Percentiles rank a stretch among this genome's conserved stretches.
Conservation (phyloP, 2,888 invertebrate genomes). For the Perdita meconis region DNA sequence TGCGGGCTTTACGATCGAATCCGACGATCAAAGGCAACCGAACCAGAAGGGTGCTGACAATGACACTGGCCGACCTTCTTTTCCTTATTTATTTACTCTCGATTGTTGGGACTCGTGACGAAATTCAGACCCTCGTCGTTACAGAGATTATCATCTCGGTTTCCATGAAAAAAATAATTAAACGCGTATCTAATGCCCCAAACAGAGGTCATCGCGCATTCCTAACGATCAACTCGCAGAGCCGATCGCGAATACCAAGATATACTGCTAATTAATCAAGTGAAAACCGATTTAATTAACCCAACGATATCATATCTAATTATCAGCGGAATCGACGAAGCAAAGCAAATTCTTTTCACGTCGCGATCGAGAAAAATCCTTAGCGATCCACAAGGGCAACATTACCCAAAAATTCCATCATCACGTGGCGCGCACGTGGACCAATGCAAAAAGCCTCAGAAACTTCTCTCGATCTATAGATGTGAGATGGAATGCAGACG, state of each 20-base stretch:
- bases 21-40: conserved; percentile 32
- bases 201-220: not conserved
- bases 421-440: conserved; percentile 11
- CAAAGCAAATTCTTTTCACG: conserved; percentile 16
- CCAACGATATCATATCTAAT: conserved; percentile 67
- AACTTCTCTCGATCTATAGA: conserved; percentile 58
- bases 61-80: conserved; percentile 34
- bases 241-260: conserved; percentile 23
- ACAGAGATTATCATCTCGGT: not conserved
- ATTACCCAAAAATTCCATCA: conserved; percentile 62
- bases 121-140: not conserved
- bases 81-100: conserved; percentile 35
- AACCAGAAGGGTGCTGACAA: conserved; percentile 22
- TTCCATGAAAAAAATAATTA: not conserved
- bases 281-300: conserved; percentile 69
- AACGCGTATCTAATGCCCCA: not conserved
- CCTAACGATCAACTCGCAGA: conserved; percentile 25
- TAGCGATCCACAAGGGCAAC: conserved; percentile 55
- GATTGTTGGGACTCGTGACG: not conserved
- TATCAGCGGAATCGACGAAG: conserved; percentile 33
- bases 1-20: conserved; percentile 43
- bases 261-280: conserved; percentile 65
- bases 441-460: conserved; percentile 31
- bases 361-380: conserved; percentile 53
- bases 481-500: not conserved